Evolutionary conservation across 2,888 invertebrate genomes (phyloP).

Genomic region (Phalera bucephala): DNA sequence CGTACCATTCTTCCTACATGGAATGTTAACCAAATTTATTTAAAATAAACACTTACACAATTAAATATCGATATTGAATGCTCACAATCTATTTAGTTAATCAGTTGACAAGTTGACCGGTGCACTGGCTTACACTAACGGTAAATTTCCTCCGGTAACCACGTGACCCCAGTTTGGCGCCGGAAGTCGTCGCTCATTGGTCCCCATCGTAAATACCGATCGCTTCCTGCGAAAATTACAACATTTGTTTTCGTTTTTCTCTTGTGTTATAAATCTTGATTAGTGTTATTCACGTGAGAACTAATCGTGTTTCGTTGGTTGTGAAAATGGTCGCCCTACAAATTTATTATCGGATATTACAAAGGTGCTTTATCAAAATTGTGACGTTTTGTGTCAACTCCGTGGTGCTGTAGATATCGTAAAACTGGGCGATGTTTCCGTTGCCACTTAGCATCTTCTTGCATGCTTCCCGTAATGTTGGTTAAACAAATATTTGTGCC

Average conservation of each 20-base stretch:
- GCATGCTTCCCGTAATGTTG: no score
- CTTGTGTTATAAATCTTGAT: slow-evolving; percentile 7
- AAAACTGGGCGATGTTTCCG: no score
- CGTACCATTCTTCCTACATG: no score
- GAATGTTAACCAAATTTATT: no score
- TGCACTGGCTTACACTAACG: slow-evolving; percentile 26
- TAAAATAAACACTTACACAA: no score
- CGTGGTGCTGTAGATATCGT: no score
- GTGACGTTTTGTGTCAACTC: no score
- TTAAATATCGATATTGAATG: neutral
- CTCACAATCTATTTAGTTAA: slow-evolving; percentile 17
- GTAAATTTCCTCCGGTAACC: slow-evolving; percentile 31
- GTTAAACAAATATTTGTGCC: no score
- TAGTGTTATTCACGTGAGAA: slow-evolving; percentile 3
- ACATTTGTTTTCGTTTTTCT: slow-evolving; percentile 28
- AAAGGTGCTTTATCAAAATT: no score
- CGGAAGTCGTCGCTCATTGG: slow-evolving; percentile 63
- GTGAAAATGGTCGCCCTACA: no score
- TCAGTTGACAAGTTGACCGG: slow-evolving; percentile 20
- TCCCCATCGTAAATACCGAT: slow-evolving; percentile 56
- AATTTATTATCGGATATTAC: no score
- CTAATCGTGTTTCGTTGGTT: neutral
- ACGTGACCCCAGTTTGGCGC: slow-evolving; percentile 40
- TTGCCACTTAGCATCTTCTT: no score
- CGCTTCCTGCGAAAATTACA: slow-evolving; percentile 54